Percentiles rank a stretch among this genome's conserved stretches.
Conservation (phyloP, 2,113 vertebrate genomes). For the Chroicocephalus ridibundus region DNA sequence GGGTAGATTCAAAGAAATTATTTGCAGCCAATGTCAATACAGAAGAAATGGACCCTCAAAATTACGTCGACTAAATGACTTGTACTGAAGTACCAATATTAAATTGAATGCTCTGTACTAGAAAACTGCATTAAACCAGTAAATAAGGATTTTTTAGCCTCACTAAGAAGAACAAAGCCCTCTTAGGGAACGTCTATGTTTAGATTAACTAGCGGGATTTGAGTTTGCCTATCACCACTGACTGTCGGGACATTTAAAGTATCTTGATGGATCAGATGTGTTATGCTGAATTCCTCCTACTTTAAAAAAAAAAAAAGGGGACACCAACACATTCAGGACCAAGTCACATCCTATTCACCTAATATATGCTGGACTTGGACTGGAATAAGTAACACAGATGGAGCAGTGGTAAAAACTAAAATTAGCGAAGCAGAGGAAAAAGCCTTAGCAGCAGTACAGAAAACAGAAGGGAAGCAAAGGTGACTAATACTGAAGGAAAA, state of each 20-base stretch:
- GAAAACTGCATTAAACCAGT: background rate
- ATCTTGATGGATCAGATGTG: background rate
- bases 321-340: background rate
- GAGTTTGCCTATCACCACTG: background rate
- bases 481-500: background rate
- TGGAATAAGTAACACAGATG: background rate
- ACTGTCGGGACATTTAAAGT: background rate
- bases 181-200: background rate
- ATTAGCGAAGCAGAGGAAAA: background rate
- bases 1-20: background rate
- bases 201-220: background rate
- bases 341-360: background rate
- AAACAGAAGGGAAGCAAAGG: constrained; percentile 2
- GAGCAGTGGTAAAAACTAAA: background rate
- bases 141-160: background rate
- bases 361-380: background rate
- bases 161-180: background rate
- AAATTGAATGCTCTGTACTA: background rate
- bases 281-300: background rate
- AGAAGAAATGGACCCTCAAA: background rate
- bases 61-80: background rate
- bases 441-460: background rate
- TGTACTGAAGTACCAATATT: background rate
- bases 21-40: background rate
- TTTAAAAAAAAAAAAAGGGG: background rate